Base-by-base conservation (phyloP, 1,140 invertebrate species). In the Adoxophyes honmai region DNA sequence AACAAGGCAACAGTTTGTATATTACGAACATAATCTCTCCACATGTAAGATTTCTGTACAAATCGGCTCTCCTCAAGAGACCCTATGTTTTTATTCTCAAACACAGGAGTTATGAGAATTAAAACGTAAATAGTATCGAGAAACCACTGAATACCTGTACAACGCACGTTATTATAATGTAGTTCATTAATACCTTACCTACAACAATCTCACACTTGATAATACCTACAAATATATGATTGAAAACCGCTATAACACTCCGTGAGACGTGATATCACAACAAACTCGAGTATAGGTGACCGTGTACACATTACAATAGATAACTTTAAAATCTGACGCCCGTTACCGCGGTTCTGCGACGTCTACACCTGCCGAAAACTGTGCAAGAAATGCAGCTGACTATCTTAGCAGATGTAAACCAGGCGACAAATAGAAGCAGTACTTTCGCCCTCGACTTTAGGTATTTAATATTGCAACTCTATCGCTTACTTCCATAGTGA, bases 1-100 rank as follows among this genome's bases (percentile, higher is more conserved):
- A 70, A 71, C 78, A 83, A 83, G 80, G 78, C 80, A 83, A 79
- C 72, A 78, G 62, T 69, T 16, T 60, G 57, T 52, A 57, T 55
- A 62, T 57, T 48, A 21, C 18, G 18, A 48, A 48, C 42, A 10
- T 33, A 48, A 48, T 48, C 42, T 48, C 42, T 21, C 21, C 42
- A 33, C 16, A 48, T 18, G 42, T 48, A 28, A 28, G 42, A 16
- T 33, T 48, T 48, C 14, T 10, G 15, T 14, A n/a, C 4, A 13
- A n/a, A 11, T 48, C 21, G 10, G n/a, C 18, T n/a, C n/a, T n/a
- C n/a, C n/a, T n/a, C n/a, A 44, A 28, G 3, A 1, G 4, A 21
- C 34, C n/a, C 9, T 36, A 3, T 11, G n/a, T 44, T 44, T 33
- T 11, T 3, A 48, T 10, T 9, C 42, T 48, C 11, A 33, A 5